phyloP scores from a whole-genome alignment of 2,888 invertebrate genomes.

The Hypena proboscidalis region DNA sequence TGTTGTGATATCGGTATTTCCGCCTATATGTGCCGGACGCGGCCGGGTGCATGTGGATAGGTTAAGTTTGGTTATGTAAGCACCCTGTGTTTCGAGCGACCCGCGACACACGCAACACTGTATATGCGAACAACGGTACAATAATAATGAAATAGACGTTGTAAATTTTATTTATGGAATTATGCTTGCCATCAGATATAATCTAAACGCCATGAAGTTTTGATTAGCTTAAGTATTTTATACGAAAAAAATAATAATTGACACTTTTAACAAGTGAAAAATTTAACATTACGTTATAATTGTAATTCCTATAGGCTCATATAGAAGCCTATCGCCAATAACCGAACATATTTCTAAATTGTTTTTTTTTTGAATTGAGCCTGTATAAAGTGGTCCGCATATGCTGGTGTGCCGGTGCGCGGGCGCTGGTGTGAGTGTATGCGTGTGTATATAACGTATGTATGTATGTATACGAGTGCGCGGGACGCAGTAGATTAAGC shows the following conservation, averaged over 20 bases:
- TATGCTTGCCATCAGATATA: too few relatives aligned
- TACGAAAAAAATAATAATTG: too few relatives aligned
- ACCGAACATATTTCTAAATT: too few relatives aligned
- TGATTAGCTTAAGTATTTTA: too few relatives aligned
- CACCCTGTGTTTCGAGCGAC: slow-evolving; percentile 63
- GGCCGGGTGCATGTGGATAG: slow-evolving; percentile 62
- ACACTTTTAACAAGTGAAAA: too few relatives aligned
- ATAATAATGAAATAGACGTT: background rate
- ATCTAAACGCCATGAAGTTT: too few relatives aligned
- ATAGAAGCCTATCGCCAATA: too few relatives aligned
- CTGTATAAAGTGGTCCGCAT: slow-evolving; percentile 25
- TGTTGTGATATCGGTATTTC: slow-evolving; percentile 43
- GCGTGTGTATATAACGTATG: slow-evolving; percentile 56
- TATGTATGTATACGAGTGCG: slow-evolving; percentile 56
- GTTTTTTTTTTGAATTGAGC: too few relatives aligned
- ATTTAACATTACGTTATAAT: too few relatives aligned
- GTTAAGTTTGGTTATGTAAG: slow-evolving; percentile 72
- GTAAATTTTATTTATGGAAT: background rate
- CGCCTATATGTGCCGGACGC: slow-evolving; percentile 55
- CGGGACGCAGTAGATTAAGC: slow-evolving; percentile 61
- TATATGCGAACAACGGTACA: slow-evolving; percentile 11
- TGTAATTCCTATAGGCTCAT: too few relatives aligned
- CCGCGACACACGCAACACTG: slow-evolving; percentile 8
- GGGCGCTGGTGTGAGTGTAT: slow-evolving; percentile 33
- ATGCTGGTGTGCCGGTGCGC: slow-evolving; percentile 18